These are phyloP conservation scores for Timandra comae DNA, from an alignment of 2,888 invertebrate species.

Conservation along the genomic window DNA sequence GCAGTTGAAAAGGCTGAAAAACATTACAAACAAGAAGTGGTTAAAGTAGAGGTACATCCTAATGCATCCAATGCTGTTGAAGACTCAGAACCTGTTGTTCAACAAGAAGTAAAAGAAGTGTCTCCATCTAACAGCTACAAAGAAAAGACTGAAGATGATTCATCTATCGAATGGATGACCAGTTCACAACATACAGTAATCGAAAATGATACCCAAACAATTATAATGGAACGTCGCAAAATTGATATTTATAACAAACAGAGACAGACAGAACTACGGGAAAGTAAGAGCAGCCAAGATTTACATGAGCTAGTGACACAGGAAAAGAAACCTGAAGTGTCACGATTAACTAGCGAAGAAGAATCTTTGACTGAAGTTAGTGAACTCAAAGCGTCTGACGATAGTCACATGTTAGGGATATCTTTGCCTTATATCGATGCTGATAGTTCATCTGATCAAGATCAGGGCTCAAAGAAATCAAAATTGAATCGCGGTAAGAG, in stretches of 20 bases:
- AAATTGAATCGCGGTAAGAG: conserved; percentile 73
- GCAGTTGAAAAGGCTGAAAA: conserved; percentile 53
- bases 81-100: conserved; percentile 29
- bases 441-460: conserved; percentile 72
- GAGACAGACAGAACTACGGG: conserved; percentile 64
- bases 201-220: conserved; percentile 78
- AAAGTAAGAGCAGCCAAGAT: conserved; percentile 58
- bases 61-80: conserved; percentile 38
- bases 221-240: conserved; percentile 78
- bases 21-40: conserved; percentile 69
- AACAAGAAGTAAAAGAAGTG: conserved; percentile 37
- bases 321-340: conserved; percentile 66
- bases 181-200: conserved; percentile 63
- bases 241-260: conserved; percentile 78
- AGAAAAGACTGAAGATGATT: conserved; percentile 67
- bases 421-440: conserved; percentile 73
- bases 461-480: conserved; percentile 45
- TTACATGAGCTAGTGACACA: conserved; percentile 45
- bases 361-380: conserved; percentile 82
- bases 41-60: conserved; percentile 65
- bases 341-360: conserved; percentile 79
- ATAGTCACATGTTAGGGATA: conserved; percentile 64
- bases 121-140: conserved; percentile 61
- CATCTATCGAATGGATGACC: conserved; percentile 67
- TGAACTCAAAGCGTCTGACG: conserved; percentile 75